phyloP scores from a whole-genome alignment of 2,797 vertebrate species.

The Champsocephalus gunnari region DNA sequence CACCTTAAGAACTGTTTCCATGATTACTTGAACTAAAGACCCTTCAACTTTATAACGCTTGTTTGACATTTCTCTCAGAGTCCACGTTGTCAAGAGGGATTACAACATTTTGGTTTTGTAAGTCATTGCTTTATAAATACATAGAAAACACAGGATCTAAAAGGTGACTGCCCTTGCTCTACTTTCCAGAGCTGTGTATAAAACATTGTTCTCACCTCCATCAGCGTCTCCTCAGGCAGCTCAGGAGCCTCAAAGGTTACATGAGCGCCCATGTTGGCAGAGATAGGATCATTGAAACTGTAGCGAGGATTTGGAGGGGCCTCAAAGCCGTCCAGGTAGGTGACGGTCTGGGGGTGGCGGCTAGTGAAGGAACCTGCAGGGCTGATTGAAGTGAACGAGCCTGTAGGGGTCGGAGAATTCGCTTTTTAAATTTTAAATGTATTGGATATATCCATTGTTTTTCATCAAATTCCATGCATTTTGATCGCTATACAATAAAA shows the following conservation, averaged over 20 bases:
- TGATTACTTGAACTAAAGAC: constrained; percentile 5
- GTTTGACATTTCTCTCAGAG: neutral
- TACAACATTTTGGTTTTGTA: neutral
- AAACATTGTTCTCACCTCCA: constrained; percentile 90
- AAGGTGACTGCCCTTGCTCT: neutral
- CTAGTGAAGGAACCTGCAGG: constrained; percentile 90
- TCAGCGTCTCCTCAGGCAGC: constrained; percentile 97
- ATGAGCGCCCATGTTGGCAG: constrained; percentile 88
- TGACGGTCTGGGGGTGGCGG: constrained; percentile 85
- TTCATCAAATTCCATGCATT: neutral
- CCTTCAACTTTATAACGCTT: neutral
- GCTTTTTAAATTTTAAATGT: neutral
- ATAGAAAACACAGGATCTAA: neutral
- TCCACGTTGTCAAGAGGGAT: neutral
- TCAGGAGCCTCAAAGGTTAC: constrained; percentile 97
- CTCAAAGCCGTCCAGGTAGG: constrained; percentile 87
- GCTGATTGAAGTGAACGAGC: constrained; percentile 92
- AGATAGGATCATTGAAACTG: constrained; percentile 87
- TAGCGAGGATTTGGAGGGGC: constrained; percentile 88
- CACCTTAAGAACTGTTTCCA: constrained; percentile 2
- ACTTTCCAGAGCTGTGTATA: neutral
- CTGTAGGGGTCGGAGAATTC: constrained; percentile 73
- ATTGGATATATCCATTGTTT: neutral
- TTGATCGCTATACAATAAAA: neutral
- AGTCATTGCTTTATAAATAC: neutral